Conservation (phyloP, 2,113 vertebrate species). For the Orientallactaga bullata region DNA sequence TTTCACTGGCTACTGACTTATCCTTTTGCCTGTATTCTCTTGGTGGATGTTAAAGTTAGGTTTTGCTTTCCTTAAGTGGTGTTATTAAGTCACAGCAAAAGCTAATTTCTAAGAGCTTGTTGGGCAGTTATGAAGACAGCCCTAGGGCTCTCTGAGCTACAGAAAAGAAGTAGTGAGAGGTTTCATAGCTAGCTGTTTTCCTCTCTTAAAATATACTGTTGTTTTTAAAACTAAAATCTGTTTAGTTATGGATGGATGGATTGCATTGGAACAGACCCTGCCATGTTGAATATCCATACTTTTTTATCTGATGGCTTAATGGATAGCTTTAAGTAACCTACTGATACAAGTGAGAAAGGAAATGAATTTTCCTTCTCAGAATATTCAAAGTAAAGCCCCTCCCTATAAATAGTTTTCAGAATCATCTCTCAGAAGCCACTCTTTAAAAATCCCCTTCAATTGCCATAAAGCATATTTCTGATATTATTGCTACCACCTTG, state of each 20-base stretch:
- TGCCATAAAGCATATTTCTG: not conserved
- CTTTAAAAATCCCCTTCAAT: not conserved
- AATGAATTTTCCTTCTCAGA: not conserved
- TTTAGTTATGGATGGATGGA: not conserved
- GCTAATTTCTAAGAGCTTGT: constrained; percentile 71
- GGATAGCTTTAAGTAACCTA: not conserved
- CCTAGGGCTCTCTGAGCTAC: not conserved
- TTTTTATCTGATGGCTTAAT: not conserved
- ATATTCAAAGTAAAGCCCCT: constrained; percentile 38
- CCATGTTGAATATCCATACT: not conserved
- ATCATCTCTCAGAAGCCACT: not conserved
- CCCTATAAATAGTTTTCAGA: constrained; percentile 14
- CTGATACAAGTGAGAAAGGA: constrained; percentile 24
- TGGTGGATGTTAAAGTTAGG: constrained; percentile 58
- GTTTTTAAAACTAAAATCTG: constrained; percentile 70
- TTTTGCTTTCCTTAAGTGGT: constrained; percentile 71
- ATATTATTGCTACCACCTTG: not conserved
- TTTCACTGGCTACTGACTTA: constrained; percentile 51
- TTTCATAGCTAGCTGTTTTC: constrained; percentile 60
- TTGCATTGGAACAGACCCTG: constrained; percentile 16
- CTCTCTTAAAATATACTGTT: not conserved
- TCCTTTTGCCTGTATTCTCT: constrained; percentile 70
- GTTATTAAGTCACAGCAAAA: constrained; percentile 80
- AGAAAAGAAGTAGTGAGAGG: constrained; percentile 44
- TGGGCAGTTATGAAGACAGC: constrained; percentile 67